A percentile compares a stretch with the other conserved stretches of the same genome.
Conservation (phyloP, 1,140 invertebrate species). For the Drosophila murphyi region DNA sequence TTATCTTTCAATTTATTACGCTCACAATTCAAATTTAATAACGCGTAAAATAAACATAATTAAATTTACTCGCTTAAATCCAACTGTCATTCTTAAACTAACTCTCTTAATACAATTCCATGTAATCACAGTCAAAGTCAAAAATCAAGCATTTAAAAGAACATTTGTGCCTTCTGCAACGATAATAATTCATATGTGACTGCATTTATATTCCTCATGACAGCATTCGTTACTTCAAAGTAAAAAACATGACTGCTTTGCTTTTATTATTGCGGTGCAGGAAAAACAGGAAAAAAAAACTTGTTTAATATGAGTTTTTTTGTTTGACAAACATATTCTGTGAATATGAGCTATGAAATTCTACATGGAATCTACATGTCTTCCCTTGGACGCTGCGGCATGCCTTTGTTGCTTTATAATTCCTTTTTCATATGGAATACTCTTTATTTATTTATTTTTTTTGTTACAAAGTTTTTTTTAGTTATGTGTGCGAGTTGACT, state of each 20-base stretch:
- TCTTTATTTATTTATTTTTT: neutral
- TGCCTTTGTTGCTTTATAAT: neutral
- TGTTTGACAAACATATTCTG: neutral
- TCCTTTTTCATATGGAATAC: neutral
- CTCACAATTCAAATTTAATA: too few relatives aligned
- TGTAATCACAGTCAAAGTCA: too few relatives aligned
- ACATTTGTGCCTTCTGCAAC: neutral
- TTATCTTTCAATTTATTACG: too few relatives aligned
- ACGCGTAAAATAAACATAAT: too few relatives aligned
- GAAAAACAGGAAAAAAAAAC: neutral
- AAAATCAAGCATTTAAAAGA: too few relatives aligned
- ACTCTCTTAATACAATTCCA: too few relatives aligned
- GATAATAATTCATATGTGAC: neutral
- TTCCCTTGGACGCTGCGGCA: neutral
- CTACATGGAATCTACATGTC: constrained; percentile 1
- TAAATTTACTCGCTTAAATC: too few relatives aligned
- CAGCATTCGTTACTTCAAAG: neutral
- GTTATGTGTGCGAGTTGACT: constrained; percentile 15
- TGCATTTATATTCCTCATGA: neutral
- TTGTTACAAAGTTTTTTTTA: neutral
- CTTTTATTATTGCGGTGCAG: neutral
- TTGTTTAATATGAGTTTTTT: too few relatives aligned
- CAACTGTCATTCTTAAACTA: too few relatives aligned
- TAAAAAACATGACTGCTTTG: neutral
- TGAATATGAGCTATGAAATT: constrained; percentile 1